A percentile compares a stretch with the other conserved stretches of the same genome.
These are phyloP conservation scores for Platysternon megacephalum DNA, from an alignment of 2,113 vertebrate species.

Conservation along the genomic window DNA sequence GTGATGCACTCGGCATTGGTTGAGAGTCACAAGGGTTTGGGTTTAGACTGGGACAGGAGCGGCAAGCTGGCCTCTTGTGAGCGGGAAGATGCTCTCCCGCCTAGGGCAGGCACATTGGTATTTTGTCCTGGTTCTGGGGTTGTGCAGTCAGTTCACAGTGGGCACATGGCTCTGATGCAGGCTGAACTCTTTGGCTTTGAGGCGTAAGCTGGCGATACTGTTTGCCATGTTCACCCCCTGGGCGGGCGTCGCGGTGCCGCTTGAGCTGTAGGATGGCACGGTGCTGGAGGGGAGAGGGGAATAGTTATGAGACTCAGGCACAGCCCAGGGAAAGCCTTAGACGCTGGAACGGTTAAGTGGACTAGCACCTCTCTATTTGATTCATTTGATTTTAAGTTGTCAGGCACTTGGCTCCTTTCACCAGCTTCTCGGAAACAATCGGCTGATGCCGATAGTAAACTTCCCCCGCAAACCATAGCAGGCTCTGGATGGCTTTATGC, in stretches of 20 bases:
- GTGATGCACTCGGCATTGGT: not conserved
- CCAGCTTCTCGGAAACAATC: not conserved
- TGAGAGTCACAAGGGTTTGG: fast-evolving
- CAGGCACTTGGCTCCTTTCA: not conserved
- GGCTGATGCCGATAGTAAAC: not conserved
- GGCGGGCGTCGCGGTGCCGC: slow-evolving; percentile 55
- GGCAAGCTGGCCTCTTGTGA: not conserved
- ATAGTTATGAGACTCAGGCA: not conserved
- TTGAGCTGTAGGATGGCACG: slow-evolving; percentile 83
- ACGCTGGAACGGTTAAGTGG: not conserved
- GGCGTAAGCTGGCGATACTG: slow-evolving; percentile 87
- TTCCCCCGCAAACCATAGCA: slow-evolving; percentile 44
- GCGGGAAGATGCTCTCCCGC: not conserved
- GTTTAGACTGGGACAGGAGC: slow-evolving; percentile 5
- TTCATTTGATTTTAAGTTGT: not conserved
- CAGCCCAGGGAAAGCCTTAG: not conserved
- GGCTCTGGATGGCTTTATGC: slow-evolving; percentile 41
- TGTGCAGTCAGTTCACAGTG: slow-evolving; percentile 81
- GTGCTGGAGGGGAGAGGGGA: slow-evolving; percentile 63
- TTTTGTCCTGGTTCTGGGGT: not conserved
- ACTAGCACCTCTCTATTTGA: not conserved
- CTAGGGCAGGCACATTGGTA: not conserved
- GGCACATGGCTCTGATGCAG: slow-evolving; percentile 86
- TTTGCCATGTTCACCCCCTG: slow-evolving; percentile 86
- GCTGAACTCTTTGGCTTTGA: slow-evolving; percentile 90